These are phyloP conservation scores for Tiliqua scincoides DNA, from an alignment of 2,113 vertebrate species.

Conservation along the genomic window DNA sequence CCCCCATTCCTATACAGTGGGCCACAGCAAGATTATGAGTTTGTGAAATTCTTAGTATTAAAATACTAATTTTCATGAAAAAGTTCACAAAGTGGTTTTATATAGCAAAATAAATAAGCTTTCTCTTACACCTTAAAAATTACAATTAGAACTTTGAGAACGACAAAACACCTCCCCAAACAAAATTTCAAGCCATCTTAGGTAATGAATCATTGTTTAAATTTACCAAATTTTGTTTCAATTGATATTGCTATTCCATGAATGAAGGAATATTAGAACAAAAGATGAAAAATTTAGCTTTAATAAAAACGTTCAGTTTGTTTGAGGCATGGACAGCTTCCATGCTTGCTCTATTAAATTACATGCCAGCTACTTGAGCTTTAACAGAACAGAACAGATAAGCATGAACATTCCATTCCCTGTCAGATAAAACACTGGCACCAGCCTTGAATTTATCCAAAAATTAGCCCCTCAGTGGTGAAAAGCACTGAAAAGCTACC, in stretches of 20 bases:
- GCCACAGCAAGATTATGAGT: too few species aligned
- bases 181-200: not conserved
- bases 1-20: too few species aligned
- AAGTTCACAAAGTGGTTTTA: too few species aligned
- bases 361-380: not conserved
- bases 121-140: not conserved
- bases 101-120: too few species aligned
- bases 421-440: slow-evolving; percentile 10
- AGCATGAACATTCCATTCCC: not conserved
- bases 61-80: too few species aligned
- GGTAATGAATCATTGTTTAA: not conserved
- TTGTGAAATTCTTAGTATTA: too few species aligned
- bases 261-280: not conserved
- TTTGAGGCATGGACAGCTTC: not conserved
- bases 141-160: not conserved
- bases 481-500: slow-evolving; percentile 18
- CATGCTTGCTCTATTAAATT: not conserved
- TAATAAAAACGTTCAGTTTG: slow-evolving; percentile 3
- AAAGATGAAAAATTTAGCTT: not conserved
- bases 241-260: not conserved
- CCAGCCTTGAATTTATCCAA: slow-evolving; percentile 7
- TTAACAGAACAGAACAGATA: slow-evolving; percentile 15
- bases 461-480: slow-evolving; percentile 19
- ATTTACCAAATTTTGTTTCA: not conserved
- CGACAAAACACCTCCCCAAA: not conserved